phyloP scores from a whole-genome alignment of 2,797 vertebrate species.

The Acridotheres tristis region DNA sequence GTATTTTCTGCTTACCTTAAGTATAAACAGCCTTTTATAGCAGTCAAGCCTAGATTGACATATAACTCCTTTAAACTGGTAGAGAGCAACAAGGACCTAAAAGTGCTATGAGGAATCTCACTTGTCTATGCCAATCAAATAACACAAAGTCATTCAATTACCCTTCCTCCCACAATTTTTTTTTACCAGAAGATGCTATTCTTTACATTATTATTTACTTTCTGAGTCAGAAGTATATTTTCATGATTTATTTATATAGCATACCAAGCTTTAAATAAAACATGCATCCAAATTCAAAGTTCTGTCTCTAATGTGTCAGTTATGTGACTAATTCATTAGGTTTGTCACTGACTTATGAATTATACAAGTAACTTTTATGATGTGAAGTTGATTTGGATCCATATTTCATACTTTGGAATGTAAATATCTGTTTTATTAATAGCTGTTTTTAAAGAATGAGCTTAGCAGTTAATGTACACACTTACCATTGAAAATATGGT shows the following conservation, averaged over 20 bases:
- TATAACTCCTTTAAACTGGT: neutral
- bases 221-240: conserved; percentile 62
- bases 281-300: conserved; percentile 32
- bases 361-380: conserved; percentile 55
- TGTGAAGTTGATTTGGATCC: conserved; percentile 43
- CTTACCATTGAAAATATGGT: neutral
- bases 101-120: neutral
- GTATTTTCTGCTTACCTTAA: neutral
- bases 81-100: neutral
- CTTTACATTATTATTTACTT: conserved; percentile 59
- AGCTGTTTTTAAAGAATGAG: conserved; percentile 42
- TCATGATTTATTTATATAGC: conserved; percentile 63
- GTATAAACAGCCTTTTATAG: neutral
- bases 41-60: neutral
- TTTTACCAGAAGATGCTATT: conserved; percentile 7
- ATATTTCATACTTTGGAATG: conserved; percentile 49
- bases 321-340: conserved; percentile 72
- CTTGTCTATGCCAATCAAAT: neutral
- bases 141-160: conserved; percentile 28
- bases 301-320: conserved; percentile 55
- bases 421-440: conserved; percentile 65
- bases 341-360: conserved; percentile 65
- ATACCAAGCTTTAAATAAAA: conserved; percentile 63
- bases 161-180: neutral
- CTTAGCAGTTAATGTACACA: conserved; percentile 6